Conservation (phyloP, 92 coral and sea anemone species). For the Umimayanthus chanpuru region DNA sequence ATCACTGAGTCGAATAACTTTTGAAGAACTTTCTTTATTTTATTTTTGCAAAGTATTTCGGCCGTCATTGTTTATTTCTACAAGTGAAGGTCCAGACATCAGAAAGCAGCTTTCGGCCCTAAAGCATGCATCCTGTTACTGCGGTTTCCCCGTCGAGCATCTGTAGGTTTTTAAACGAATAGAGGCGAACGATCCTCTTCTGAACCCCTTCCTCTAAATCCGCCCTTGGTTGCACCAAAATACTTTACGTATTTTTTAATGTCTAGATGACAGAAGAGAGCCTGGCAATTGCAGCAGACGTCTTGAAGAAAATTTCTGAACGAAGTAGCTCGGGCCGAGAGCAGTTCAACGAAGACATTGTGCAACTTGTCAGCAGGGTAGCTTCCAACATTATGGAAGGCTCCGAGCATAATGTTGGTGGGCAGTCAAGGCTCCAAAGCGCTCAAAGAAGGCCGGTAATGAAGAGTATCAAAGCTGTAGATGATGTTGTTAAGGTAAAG, state of each 20-base stretch:
- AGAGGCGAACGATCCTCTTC: not conserved
- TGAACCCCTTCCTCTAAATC: not conserved
- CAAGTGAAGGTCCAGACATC: not conserved
- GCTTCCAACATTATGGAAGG: conserved; percentile 54
- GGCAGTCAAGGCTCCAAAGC: not conserved
- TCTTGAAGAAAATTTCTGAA: conserved; percentile 38
- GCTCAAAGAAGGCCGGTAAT: not conserved
- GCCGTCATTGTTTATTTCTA: not conserved
- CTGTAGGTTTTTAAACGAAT: not conserved
- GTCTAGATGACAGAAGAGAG: conserved; percentile 44
- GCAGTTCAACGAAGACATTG: conserved; percentile 29
- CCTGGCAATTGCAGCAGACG: conserved; percentile 38
- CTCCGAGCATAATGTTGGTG: not conserved
- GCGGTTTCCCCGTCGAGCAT: not conserved
- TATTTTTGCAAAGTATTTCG: too few relatives aligned
- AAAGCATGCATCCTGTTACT: too few relatives aligned
- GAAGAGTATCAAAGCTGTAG: conserved; percentile 31
- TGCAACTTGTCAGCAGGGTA: conserved; percentile 47
- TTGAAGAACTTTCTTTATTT: too few relatives aligned
- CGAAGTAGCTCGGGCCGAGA: conserved; percentile 15
- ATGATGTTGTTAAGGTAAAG: conserved; percentile 36
- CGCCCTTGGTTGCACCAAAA: not conserved
- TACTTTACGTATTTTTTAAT: not conserved
- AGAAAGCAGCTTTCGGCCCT: not conserved
- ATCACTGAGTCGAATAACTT: too few relatives aligned